Evolutionary conservation across 2,113 vertebrate genomes (phyloP).

Genomic region (Paedocypris sp.): DNA sequence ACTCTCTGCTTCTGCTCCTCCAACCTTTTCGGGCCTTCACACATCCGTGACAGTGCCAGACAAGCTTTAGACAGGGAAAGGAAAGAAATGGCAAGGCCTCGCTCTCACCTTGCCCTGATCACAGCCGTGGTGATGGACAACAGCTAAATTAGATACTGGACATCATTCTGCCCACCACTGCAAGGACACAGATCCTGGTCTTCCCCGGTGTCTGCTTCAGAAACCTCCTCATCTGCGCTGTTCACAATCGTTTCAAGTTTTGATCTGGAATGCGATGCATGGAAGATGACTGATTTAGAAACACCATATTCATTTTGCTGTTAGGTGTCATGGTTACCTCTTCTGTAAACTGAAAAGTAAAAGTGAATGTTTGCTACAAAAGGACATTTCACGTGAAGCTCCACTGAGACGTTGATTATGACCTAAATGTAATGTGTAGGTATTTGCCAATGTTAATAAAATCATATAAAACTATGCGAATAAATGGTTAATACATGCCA

Average conservation of each 20-base stretch:
- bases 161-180: neutral
- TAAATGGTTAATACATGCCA: no score
- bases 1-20: neutral
- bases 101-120: constrained; percentile 2
- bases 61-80: neutral
- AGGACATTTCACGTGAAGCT: no score
- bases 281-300: constrained; percentile 6
- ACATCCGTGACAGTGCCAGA: neutral
- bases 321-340: neutral
- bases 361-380: no score
- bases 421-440: no score
- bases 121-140: constrained; percentile 4
- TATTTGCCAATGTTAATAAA: no score
- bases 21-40: neutral
- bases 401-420: no score
- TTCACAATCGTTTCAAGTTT: constrained; percentile 3
- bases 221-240: neutral
- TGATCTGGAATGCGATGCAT: neutral
- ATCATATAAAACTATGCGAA: no score
- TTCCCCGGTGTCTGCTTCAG: neutral
- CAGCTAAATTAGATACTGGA: constrained; percentile 20
- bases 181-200: neutral
- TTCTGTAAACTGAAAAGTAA: no score
- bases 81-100: constrained; percentile 8
- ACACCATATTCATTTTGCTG: neutral